Evolutionary conservation across 2,113 vertebrate genomes (phyloP), one percentile per base, ranked within the genome.

Genomic region (Mola mola): DNA sequence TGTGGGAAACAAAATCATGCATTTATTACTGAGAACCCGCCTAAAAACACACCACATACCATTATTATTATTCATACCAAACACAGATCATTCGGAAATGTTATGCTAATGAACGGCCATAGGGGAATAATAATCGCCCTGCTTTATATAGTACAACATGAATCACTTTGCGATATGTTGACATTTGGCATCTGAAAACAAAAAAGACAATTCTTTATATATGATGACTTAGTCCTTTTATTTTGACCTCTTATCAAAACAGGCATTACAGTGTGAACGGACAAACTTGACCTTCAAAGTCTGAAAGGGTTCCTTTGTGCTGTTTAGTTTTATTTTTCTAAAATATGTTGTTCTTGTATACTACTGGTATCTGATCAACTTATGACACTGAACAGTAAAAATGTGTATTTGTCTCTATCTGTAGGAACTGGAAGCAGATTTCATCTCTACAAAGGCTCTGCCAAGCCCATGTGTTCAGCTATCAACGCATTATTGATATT

Each of bases 11-110:
- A 15, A 64, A 71, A 26, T 36, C 42, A 60, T 78, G 25, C 15
- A 81, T 78, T 66, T 75, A 81, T 78, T 73, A 48, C 81, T 78
- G 36, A 50, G 29, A n/a, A n/a, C n/a, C n/a, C n/a, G n/a, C n/a
- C n/a, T n/a, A n/a, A n/a, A n/a, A n/a, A n/a, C n/a, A n/a, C n/a
- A n/a, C n/a, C n/a, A n/a, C n/a, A n/a, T n/a, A n/a, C n/a, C n/a
- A n/a, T n/a, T n/a, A n/a, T n/a, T n/a, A n/a, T n/a, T 56, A 75
- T 72, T 85, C 57, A 72, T 41, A 63, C 10, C 5, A 53, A 44
- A 61, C 33, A 34, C 20, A 46, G 38, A 57, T 75, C 49, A 62
- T 63, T 58, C 31, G 21, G 44, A 62, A 63, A 72, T 62, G 37
- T 41, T 33, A 62, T 76, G 51, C 56, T 57, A 50, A n/a, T n/a